phyloP scores from a whole-genome alignment of 2,888 invertebrate species.

The Cinara cedri region DNA sequence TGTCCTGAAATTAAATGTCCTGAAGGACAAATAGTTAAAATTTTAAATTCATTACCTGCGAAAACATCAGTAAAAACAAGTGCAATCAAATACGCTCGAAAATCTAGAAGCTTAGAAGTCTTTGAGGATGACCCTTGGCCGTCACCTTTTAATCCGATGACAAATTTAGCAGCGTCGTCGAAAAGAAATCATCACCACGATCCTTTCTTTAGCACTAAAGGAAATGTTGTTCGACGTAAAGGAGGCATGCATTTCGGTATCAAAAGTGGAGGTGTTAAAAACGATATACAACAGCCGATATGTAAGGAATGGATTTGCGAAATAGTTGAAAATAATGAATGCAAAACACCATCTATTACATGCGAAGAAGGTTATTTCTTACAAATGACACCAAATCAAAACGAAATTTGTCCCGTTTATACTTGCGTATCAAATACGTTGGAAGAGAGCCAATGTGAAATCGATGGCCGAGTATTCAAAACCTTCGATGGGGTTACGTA shows the following conservation, averaged over 20 bases:
- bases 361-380: constrained; percentile 47
- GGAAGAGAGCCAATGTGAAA: constrained; percentile 72
- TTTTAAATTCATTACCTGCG: constrained; percentile 24
- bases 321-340: constrained; percentile 7
- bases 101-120: constrained; percentile 28
- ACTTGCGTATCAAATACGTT: constrained; percentile 71
- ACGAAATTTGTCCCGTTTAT: constrained; percentile 65
- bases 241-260: not conserved
- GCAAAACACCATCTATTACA: constrained; percentile 26
- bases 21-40: constrained; percentile 42
- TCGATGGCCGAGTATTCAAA: constrained; percentile 77
- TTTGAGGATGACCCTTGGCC: constrained; percentile 47
- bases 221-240: constrained; percentile 19
- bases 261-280: constrained; percentile 32
- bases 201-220: constrained; percentile 46
- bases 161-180: constrained; percentile 44
- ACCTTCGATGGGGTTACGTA: constrained; percentile 82
- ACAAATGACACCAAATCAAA: constrained; percentile 43
- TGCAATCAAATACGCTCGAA: constrained; percentile 27
- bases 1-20: constrained; percentile 52
- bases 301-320: constrained; percentile 52
- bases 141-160: constrained; percentile 46
- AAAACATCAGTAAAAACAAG: constrained; percentile 33
- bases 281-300: constrained; percentile 32
- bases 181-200: constrained; percentile 43